Evolutionary conservation across 2,888 invertebrate genomes (phyloP).

Genomic region (Tenthredo scrophulariae): DNA sequence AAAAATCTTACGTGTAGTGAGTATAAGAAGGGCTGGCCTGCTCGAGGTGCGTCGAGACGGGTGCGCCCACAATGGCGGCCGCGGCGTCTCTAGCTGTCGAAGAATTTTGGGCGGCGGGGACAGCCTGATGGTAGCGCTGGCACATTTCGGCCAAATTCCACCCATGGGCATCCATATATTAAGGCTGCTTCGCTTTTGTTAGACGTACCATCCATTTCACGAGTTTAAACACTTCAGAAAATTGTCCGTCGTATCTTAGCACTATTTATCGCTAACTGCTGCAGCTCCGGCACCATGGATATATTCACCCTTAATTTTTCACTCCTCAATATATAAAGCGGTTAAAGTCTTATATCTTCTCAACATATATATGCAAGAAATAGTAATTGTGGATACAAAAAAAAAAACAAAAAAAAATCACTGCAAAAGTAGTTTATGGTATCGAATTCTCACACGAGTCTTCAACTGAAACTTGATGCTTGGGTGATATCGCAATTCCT

Average conservation of each 20-base stretch:
- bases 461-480: conserved; percentile 25
- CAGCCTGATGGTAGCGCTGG: conserved; percentile 78
- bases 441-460: conserved; percentile 17
- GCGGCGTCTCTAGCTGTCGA: conserved; percentile 76
- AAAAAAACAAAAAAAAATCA: not conserved
- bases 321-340: not conserved
- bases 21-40: conserved; percentile 76
- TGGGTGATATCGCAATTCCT: not conserved
- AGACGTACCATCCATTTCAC: conserved; percentile 77
- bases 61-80: conserved; percentile 71
- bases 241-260: conserved; percentile 17
- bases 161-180: conserved; percentile 79
- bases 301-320: not conserved
- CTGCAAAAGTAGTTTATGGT: not conserved
- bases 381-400: not conserved
- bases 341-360: not conserved
- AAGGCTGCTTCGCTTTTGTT: conserved; percentile 73
- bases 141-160: conserved; percentile 79
- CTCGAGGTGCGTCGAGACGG: conserved; percentile 74
- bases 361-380: not conserved
- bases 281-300: no score
- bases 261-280: conserved; percentile 11
- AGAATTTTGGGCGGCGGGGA: conserved; percentile 73
- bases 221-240: conserved; percentile 57
- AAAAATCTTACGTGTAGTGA: conserved; percentile 75